Conservation (phyloP, 2,888 invertebrate species). For the Phaonia tiefii region DNA sequence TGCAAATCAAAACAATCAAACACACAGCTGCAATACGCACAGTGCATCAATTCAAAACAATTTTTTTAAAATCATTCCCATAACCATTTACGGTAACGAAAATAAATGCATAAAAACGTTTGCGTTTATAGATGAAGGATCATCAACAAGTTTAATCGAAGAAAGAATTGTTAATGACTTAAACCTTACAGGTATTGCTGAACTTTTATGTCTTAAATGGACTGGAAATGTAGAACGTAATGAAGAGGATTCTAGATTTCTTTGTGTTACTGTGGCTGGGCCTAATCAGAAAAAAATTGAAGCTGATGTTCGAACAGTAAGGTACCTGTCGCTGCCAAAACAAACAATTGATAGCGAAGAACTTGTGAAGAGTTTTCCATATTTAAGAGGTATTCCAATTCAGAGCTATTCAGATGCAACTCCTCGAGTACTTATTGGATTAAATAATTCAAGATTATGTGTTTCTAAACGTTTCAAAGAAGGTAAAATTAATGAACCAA, state of each 20-base stretch:
- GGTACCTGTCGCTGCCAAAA: slow-evolving; percentile 24
- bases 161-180: slow-evolving; percentile 18
- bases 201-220: slow-evolving; percentile 42
- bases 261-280: too few species aligned
- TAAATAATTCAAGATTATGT: slow-evolving; percentile 51
- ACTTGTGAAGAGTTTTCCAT: neutral
- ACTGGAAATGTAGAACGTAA: slow-evolving; percentile 35
- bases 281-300: too few species aligned
- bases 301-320: too few species aligned
- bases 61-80: slow-evolving; percentile 6
- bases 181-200: too few species aligned
- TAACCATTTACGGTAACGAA: neutral
- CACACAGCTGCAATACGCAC: slow-evolving; percentile 29
- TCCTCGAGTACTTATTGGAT: slow-evolving; percentile 47
- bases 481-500: neutral
- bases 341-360: too few species aligned
- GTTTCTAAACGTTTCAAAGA: slow-evolving; percentile 13
- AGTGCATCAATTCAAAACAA: slow-evolving; percentile 30
- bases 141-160: slow-evolving; percentile 21
- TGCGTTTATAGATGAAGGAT: neutral
- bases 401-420: slow-evolving; percentile 28
- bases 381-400: slow-evolving; percentile 24
- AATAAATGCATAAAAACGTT: slow-evolving; percentile 10
- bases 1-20: slow-evolving; percentile 13
- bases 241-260: neutral